Base-by-base conservation (phyloP, 2,888 invertebrate species). In the Chrysotoxum bicinctum region DNA sequence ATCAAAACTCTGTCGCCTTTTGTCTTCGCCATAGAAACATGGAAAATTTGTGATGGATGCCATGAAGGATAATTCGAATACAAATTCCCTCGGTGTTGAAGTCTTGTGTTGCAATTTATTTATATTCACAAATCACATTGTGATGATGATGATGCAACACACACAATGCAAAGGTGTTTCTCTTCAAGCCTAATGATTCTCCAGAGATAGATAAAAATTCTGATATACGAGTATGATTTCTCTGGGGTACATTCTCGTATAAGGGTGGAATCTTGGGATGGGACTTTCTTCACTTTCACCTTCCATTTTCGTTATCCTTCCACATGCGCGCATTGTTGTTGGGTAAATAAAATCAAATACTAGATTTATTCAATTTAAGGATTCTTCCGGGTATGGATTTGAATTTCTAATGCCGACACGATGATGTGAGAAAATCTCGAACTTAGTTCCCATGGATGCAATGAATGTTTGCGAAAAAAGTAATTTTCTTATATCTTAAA, bases 381-480 rank as follows among this genome's bases (percentile, higher is more conserved):
- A 73, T 30, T 77, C 81, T 85, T 85, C 85, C 85, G 85, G 85
- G 85, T 85, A 56, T 60, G 16, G 62, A 81, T 85, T 81, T 77
- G 73, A 81, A 85, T 85, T 85, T 68, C 12, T 32, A 73, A 81
- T 85, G 68, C 72, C 43, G 68, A 76, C 69, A 50, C 48, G 69
- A 30, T 50, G 76, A 69, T 23, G 40, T 14, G 68, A 48, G 43
- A 70, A 74, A 66, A 35, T 70, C 66, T 75, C n/a, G 14, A 66
- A 68, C 48, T 52, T 48, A 72, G 84, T 85, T 85, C 85, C 85
- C 85, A 85, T 73, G 76, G 56, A 19, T 60, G 12, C 32, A 19
- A 69, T 16, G 58, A 37, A 32, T 60, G 64, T 85, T 81, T 77
- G 85, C 85, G 50, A 85, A 85, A 81, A 81, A 69, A 45, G 76